Evolutionary conservation across 2,113 vertebrate genomes (phyloP).

Genomic region (Petromus typicus): DNA sequence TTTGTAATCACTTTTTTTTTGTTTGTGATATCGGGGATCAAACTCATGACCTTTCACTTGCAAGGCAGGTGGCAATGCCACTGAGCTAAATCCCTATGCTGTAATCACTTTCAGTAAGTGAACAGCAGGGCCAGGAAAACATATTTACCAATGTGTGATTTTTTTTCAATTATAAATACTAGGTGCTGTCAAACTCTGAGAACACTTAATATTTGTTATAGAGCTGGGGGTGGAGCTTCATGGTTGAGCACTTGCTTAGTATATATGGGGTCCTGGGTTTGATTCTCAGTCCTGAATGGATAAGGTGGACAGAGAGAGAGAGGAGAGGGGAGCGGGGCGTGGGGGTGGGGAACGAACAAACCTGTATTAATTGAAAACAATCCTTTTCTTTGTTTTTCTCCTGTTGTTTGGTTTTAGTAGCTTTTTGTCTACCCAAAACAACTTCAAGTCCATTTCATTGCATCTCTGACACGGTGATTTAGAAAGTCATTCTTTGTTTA

Average conservation of each 20-base stretch:
- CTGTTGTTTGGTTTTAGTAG: not conserved
- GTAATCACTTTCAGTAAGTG: slow-evolving; percentile 2
- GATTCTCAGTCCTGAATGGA: not conserved
- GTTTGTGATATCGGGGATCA: too few relatives aligned
- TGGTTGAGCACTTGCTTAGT: not conserved
- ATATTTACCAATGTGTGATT: not conserved
- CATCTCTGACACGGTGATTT: not conserved
- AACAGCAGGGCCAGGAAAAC: not conserved
- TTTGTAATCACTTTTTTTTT: not conserved
- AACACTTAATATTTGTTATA: not conserved
- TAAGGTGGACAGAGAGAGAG: too few relatives aligned
- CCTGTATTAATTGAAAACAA: not conserved
- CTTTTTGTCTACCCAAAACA: slow-evolving; percentile 17
- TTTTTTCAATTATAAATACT: slow-evolving; percentile 31
- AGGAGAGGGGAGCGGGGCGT: too few relatives aligned
- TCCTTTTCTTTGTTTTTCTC: not conserved
- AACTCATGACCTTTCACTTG: too few relatives aligned
- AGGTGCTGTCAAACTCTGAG: not conserved
- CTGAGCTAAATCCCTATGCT: too few relatives aligned
- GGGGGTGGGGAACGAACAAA: too few relatives aligned
- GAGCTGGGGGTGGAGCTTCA: not conserved
- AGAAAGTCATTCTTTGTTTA: slow-evolving; percentile 4
- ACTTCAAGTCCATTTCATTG: not conserved
- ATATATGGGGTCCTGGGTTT: not conserved
- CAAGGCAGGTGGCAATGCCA: too few relatives aligned